Percentiles rank a stretch among this genome's conserved stretches.
phyloP scores from a whole-genome alignment of 2,888 invertebrate species.

The Agonopterix arenella region DNA sequence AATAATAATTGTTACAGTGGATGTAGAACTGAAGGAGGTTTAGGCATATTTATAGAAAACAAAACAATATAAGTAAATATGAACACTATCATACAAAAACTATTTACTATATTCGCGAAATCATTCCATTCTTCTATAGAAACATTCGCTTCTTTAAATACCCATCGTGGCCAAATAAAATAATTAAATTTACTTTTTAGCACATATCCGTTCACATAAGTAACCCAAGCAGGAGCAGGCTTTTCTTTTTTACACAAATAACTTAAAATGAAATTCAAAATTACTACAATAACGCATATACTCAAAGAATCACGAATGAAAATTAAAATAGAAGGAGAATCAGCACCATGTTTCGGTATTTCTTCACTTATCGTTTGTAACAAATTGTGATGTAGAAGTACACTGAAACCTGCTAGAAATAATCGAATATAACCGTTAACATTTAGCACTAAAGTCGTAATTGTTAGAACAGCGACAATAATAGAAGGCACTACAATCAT shows the following conservation, averaged over 20 bases:
- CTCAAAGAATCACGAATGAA: conserved; percentile 32
- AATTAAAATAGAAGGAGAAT: conserved; percentile 30
- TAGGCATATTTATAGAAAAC: not conserved
- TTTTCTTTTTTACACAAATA: not conserved
- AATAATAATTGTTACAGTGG: too few species aligned
- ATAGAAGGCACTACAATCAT: conserved; percentile 31
- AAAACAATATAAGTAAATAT: not conserved
- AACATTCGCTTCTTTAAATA: conserved; percentile 14
- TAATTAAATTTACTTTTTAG: conserved; percentile 17
- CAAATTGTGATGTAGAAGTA: conserved; percentile 30
- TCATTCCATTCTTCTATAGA: conserved; percentile 23
- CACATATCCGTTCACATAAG: conserved; percentile 8
- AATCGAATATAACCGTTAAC: conserved; percentile 14
- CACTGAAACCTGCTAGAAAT: conserved; percentile 17
- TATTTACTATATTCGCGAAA: conserved; percentile 29
- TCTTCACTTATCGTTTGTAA: conserved; percentile 18
- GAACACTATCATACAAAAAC: conserved; percentile 5
- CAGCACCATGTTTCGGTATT: conserved; percentile 25
- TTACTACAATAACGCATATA: conserved; percentile 20
- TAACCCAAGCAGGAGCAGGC: not conserved
- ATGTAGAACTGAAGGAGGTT: not conserved
- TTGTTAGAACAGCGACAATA: conserved; percentile 24
- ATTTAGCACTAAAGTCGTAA: conserved; percentile 27
- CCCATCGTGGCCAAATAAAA: conserved; percentile 17
- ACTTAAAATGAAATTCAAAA: conserved; percentile 23